These are phyloP conservation scores for Trichogramma evanescens DNA, from an alignment of 2,888 invertebrate genomes.

Conservation along the genomic window DNA sequence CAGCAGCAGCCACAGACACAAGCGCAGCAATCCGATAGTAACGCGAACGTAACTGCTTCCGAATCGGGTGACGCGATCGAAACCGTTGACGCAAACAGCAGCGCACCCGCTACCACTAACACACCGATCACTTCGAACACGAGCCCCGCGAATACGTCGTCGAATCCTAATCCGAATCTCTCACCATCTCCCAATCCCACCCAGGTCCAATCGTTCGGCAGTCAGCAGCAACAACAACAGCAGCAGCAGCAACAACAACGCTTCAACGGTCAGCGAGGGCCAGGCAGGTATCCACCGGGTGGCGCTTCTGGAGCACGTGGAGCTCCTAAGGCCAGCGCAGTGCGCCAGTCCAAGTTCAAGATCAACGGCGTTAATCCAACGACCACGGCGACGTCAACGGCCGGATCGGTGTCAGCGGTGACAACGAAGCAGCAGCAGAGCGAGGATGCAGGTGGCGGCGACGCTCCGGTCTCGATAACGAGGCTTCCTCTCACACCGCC, in stretches of 20 bases:
- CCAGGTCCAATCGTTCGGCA: slow-evolving; percentile 41
- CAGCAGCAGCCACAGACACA: slow-evolving; percentile 1
- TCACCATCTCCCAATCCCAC: slow-evolving; percentile 37
- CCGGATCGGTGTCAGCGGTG: slow-evolving; percentile 23
- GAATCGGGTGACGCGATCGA: background rate
- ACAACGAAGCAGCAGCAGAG: slow-evolving; percentile 27
- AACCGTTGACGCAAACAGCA: background rate
- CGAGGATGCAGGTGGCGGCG: slow-evolving; percentile 40
- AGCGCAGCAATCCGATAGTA: too few relatives aligned
- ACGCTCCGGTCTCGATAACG: slow-evolving; percentile 32
- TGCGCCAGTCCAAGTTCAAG: slow-evolving; percentile 35
- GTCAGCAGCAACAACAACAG: slow-evolving; percentile 29
- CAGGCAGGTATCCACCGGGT: slow-evolving; percentile 22
- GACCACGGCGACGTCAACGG: too few relatives aligned
- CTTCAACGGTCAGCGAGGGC: slow-evolving; percentile 24
- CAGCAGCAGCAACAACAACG: slow-evolving; percentile 27
- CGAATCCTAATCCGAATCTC: slow-evolving; percentile 37
- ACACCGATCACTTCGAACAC: slow-evolving; percentile 2
- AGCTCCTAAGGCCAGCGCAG: background rate
- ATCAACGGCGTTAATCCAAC: slow-evolving; percentile 33
- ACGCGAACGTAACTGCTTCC: background rate
- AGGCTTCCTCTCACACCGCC: slow-evolving; percentile 42
- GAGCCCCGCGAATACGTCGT: slow-evolving; percentile 2
- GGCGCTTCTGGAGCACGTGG: slow-evolving; percentile 1
- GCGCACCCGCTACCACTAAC: background rate